Evolutionary conservation across 2,113 vertebrate species (phyloP).

Genomic region (Phylloscopus whistleri): DNA sequence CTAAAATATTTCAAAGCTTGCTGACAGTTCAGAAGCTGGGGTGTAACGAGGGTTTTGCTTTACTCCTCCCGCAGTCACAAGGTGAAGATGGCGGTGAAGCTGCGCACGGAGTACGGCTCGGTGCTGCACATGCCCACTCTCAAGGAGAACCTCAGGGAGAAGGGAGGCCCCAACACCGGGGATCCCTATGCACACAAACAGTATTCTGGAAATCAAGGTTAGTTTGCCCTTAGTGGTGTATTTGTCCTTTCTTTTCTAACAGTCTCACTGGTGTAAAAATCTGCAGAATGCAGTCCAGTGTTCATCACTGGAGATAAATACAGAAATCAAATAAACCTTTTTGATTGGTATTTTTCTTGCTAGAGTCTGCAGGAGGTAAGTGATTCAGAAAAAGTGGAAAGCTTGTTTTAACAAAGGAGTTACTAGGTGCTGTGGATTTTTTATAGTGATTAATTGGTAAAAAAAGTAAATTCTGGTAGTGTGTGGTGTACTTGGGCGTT

Average conservation of each 20-base stretch:
- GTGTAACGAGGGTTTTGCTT: background rate
- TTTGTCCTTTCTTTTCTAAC: background rate
- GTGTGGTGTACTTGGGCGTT: background rate
- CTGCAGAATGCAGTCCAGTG: background rate
- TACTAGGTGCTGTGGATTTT: background rate
- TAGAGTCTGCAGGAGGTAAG: background rate
- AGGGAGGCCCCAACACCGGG: constrained; percentile 60
- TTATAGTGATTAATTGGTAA: background rate
- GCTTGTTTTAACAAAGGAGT: background rate
- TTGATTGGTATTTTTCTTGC: background rate
- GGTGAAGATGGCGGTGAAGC: constrained; percentile 89
- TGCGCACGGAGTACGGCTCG: constrained; percentile 85
- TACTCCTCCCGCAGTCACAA: constrained; percentile 79
- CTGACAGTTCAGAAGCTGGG: background rate
- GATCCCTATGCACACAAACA: constrained; percentile 78
- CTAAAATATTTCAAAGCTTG: background rate
- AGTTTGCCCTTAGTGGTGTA: background rate
- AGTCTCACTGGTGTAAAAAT: background rate
- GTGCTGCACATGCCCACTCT: constrained; percentile 93
- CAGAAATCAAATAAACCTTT: accelerated
- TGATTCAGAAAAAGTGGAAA: background rate
- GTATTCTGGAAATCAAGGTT: constrained; percentile 82
- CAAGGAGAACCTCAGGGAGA: constrained; percentile 87
- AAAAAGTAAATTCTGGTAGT: background rate
- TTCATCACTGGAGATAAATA: background rate